phyloP scores from a whole-genome alignment of 1,140 invertebrate genomes.

The Pachyrhynchus sulphureomaculatus region DNA sequence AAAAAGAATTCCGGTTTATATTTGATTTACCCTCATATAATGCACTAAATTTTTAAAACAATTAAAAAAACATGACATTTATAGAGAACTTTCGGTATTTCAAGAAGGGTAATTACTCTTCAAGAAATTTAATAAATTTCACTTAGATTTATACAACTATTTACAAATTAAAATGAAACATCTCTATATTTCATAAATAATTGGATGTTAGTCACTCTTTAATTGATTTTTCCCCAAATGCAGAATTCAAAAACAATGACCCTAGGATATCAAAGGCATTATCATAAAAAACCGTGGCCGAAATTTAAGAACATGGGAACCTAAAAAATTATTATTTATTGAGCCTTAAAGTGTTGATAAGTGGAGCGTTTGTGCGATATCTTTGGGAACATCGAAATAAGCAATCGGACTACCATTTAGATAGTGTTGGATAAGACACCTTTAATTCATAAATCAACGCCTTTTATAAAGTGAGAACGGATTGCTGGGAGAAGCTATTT shows the following conservation, averaged over 20 bases:
- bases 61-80: too few relatives aligned
- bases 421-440: conserved; percentile 37
- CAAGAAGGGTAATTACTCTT: too few relatives aligned
- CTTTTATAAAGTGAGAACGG: conserved; percentile 33
- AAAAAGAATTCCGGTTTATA: too few relatives aligned
- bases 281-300: conserved; percentile 18
- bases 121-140: too few relatives aligned
- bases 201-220: too few relatives aligned
- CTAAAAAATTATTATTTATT: conserved; percentile 35
- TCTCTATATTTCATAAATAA: too few relatives aligned
- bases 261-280: conserved; percentile 8
- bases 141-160: too few relatives aligned
- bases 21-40: too few relatives aligned
- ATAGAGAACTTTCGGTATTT: too few relatives aligned
- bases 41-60: too few relatives aligned
- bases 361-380: conserved; percentile 35
- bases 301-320: conserved; percentile 10
- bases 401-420: conserved; percentile 36
- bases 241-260: background rate
- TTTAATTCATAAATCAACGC: conserved; percentile 35
- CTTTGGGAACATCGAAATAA: conserved; percentile 38
- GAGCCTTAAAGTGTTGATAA: conserved; percentile 37
- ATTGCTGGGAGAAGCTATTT: conserved; percentile 3
- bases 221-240: background rate
- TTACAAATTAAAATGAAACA: too few relatives aligned